Base-by-base conservation (phyloP, 2,888 invertebrate genomes). In the Caenorhabditis macrosperma region DNA sequence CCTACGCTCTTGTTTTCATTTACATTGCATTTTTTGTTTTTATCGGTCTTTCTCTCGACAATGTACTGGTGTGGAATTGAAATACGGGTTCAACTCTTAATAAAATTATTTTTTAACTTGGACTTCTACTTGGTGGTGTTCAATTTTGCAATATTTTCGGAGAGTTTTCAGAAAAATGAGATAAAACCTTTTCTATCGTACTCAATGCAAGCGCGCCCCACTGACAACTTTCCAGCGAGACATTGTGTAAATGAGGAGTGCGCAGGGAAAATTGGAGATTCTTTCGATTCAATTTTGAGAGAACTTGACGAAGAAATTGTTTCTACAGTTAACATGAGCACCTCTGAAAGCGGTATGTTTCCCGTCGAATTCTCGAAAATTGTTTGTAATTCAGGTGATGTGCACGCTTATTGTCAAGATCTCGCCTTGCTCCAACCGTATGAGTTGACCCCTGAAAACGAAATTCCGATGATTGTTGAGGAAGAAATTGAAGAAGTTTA, bases 11-110 rank as follows among this genome's bases (percentile, higher is more conserved):
- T 26, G 90, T 92, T 33, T 85, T 89, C 3, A 74, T 93, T 4
- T 93, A 93, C 82, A 85, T 91, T 0, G 77, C 91, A 10, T 93
- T 93, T 84, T 87, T 93, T n/a, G 69, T 92, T 0, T 90, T 92
- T 20, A 92, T 92, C 6, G 80, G 93, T 12, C 90, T 93, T 17
- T 92, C 92, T 52, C 93, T 93, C 4, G 66, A 74, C 22, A 63
- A 66, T 61, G 52, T 78, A 38, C 67, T 82, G 61, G 72, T 69
- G 4, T 79, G 80, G 82, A 80, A 75, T 41, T 80, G 35, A 74
- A 57, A 17, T 30, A 54, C 33, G 55, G 54, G 48, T 57, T 59
- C 22, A 6, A 6, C 5, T 17, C 20, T 22, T 2, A n/a, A 22
- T 41, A 41, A n/a, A 48, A 48, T 48, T 5, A 33, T 33, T 5